Evolutionary conservation across 2,888 invertebrate genomes (phyloP), one percentile per base, ranked within the genome.

Genomic region (Glyphotaelius pellucidus): DNA sequence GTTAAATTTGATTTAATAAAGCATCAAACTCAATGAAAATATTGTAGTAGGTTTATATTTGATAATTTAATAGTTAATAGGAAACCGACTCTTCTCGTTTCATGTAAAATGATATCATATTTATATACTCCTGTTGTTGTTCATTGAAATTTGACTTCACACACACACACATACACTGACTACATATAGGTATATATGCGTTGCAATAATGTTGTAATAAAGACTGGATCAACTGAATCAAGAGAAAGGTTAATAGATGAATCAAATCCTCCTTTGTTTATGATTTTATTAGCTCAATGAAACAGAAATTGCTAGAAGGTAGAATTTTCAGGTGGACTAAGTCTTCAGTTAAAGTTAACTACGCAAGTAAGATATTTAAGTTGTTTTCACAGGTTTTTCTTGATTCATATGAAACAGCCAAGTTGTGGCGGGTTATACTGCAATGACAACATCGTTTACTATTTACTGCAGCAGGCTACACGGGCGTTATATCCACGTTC

Each of bases 21-120:
- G 95, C 95, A 96, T 95, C 95, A 95, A 96, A 96, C 96, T 96
- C 96, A 96, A 96, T 96, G 94, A 93, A 93, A 93, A 93, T 94
- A 91, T 94, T 93, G 93, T 94, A 96, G 95, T 96, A 96, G 95
- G 96, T 96, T 96, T 96, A 95, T 93, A 93, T 87, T 91, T 92
- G 84, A 92, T 92, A 90, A 90, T 93, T 89, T 90, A 93, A 90
- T 93, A 92, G 81, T 93, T 90, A 92, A 90, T 90, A 92, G 89
- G 92, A 90, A 90, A 90, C 80, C 81, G 91, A 92, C 30, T 86
- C 38, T 52, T 88, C 42, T 90, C 83, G 38, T 90, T 86, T 89
- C 89, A 80, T 38, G 83, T 91, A 91, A 93, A 91, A 92, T 92
- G 90, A 90, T 89, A 91, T 89, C 86, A 80, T 92, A 52, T 67